A percentile compares a stretch with the other conserved stretches of the same genome.
These are phyloP conservation scores for Psylliodes chrysocephalus DNA, from an alignment of 2,888 invertebrate species.

Conservation along the genomic window DNA sequence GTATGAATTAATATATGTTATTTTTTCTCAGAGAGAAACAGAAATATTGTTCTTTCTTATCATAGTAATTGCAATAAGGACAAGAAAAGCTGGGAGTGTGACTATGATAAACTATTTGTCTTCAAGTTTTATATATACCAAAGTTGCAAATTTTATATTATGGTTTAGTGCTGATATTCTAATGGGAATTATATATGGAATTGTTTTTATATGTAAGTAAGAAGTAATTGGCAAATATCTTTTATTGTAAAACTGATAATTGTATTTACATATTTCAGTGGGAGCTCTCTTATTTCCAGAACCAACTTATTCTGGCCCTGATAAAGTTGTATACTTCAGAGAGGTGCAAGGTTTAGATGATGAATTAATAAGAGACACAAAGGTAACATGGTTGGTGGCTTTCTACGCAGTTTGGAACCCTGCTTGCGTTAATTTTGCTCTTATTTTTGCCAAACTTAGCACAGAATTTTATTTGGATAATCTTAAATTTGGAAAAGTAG, in stretches of 20 bases:
- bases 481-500: constrained; percentile 95
- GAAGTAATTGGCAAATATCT: too few relatives aligned
- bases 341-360: constrained; percentile 78
- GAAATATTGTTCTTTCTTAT: constrained; percentile 96
- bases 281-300: constrained; percentile 88
- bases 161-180: constrained; percentile 91
- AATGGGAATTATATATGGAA: constrained; percentile 83
- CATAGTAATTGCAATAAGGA: constrained; percentile 93
- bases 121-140: constrained; percentile 94
- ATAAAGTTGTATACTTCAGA: constrained; percentile 89
- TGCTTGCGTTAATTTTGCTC: constrained; percentile 92
- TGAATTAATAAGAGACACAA: constrained; percentile 79
- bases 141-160: constrained; percentile 90
- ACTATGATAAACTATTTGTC: constrained; percentile 93
- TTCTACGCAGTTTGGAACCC: constrained; percentile 99
- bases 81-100: constrained; percentile 89
- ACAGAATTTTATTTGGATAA: constrained; percentile 81
- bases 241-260: background rate
- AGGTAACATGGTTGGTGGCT: constrained; percentile 81
- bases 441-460: constrained; percentile 88
- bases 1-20: background rate
- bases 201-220: constrained; percentile 63
- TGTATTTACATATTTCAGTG: constrained; percentile 65
- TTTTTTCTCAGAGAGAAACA: constrained; percentile 78
- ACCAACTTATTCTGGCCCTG: constrained; percentile 93